Conservation (phyloP, 1,140 invertebrate genomes). For the Daktulosphaira vitifoliae region DNA sequence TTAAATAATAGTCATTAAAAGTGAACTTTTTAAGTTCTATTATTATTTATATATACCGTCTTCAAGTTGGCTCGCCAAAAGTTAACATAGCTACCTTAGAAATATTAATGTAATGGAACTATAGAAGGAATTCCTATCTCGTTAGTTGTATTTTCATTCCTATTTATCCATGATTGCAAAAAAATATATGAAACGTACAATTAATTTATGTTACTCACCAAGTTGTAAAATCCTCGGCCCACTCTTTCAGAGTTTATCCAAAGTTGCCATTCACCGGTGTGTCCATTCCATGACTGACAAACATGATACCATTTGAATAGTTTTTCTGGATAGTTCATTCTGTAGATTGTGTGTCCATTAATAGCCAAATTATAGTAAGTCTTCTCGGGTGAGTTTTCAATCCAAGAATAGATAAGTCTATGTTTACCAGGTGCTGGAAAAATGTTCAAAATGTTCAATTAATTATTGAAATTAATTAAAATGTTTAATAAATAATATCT, state of each 20-base stretch:
- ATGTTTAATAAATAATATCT: background rate
- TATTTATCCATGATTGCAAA: too few species aligned
- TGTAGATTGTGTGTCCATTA: slow-evolving; percentile 68
- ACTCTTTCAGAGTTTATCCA: slow-evolving; percentile 75
- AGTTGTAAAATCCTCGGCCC: slow-evolving; percentile 70
- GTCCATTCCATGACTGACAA: slow-evolving; percentile 76
- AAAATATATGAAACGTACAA: too few species aligned
- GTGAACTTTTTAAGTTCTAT: too few species aligned
- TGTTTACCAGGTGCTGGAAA: slow-evolving; percentile 57
- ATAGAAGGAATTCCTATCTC: too few species aligned
- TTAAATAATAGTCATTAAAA: too few species aligned
- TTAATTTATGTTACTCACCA: slow-evolving; percentile 50
- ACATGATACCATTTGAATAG: slow-evolving; percentile 75
- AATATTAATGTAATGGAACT: too few species aligned
- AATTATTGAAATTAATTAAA: background rate
- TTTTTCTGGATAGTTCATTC: slow-evolving; percentile 69
- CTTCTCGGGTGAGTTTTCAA: slow-evolving; percentile 64
- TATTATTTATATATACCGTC: too few species aligned
- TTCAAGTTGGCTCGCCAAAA: too few species aligned
- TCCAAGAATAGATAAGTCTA: slow-evolving; percentile 63
- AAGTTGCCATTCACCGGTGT: slow-evolving; percentile 75
- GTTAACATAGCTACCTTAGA: too few species aligned
- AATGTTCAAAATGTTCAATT: slow-evolving; percentile 11
- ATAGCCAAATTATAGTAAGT: slow-evolving; percentile 71
- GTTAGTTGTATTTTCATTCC: too few species aligned